phyloP scores from a whole-genome alignment of 2,797 vertebrate genomes.

The Tadarida brasiliensis region DNA sequence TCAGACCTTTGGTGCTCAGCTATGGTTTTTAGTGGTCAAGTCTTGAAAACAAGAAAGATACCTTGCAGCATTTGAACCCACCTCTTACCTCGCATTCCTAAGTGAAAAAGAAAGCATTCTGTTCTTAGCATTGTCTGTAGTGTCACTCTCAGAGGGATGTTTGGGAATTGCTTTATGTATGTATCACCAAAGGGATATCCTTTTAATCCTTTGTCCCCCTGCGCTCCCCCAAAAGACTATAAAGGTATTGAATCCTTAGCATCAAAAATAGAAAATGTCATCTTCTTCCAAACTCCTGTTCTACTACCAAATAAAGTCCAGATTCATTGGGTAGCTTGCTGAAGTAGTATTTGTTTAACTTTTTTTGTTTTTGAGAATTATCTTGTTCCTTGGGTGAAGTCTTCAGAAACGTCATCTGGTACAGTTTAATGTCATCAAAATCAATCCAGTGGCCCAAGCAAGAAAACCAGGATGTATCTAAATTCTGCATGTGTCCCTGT shows the following conservation, averaged over 20 bases:
- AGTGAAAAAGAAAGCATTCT: background rate
- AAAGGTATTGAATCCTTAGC: background rate
- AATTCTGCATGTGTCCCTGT: background rate
- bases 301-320: background rate
- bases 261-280: conserved; percentile 1
- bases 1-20: background rate
- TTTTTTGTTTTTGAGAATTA: background rate
- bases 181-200: background rate
- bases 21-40: background rate
- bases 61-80: background rate
- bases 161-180: background rate
- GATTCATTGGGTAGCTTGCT: background rate
- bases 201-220: background rate
- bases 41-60: background rate
- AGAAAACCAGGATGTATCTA: background rate
- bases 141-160: background rate
- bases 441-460: background rate
- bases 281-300: background rate
- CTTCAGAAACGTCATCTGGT: background rate
- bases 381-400: background rate
- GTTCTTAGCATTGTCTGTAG: background rate
- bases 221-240: background rate
- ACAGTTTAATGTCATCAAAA: background rate
- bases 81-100: background rate
- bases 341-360: background rate